A percentile compares a stretch with the other conserved stretches of the same genome.
phyloP scores from a whole-genome alignment of 2,113 vertebrate genomes.

The Neodontobutis hainanensis region DNA sequence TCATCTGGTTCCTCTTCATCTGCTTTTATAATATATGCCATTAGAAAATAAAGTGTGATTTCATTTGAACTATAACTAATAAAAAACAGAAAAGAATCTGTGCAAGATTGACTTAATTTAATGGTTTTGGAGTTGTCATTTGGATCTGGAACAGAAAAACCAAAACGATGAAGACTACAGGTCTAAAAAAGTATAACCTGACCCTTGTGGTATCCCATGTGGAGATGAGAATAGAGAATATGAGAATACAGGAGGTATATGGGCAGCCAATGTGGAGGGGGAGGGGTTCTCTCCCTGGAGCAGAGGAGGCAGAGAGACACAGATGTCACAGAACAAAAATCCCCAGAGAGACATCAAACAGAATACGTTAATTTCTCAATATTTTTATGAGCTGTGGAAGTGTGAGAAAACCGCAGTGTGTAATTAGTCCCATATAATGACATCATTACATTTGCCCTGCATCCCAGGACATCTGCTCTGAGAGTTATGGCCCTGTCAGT shows the following conservation, averaged over 20 bases:
- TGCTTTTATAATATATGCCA: too few species aligned
- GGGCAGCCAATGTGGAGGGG: slow-evolving; percentile 13
- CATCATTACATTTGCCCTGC: slow-evolving; percentile 47
- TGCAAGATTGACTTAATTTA: too few species aligned
- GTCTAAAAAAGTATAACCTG: neutral
- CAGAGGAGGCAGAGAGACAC: slow-evolving; percentile 66
- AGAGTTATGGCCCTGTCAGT: slow-evolving; percentile 44
- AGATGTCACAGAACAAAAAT: slow-evolving; percentile 76
- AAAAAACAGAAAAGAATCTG: too few species aligned
- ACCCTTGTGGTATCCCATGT: neutral
- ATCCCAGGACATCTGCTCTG: slow-evolving; percentile 67
- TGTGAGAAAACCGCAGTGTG: slow-evolving; percentile 14
- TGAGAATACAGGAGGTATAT: slow-evolving; percentile 20
- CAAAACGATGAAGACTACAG: too few species aligned
- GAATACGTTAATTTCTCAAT: slow-evolving; percentile 45
- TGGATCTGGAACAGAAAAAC: too few species aligned
- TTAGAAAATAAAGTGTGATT: too few species aligned
- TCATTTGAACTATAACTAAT: too few species aligned
- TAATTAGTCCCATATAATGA: slow-evolving; percentile 48
- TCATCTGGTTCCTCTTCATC: too few species aligned
- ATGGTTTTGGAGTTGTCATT: too few species aligned
- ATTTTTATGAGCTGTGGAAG: neutral
- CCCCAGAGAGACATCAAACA: slow-evolving; percentile 62
- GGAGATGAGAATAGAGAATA: slow-evolving; percentile 13
- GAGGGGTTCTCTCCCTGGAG: slow-evolving; percentile 57